phyloP scores from a whole-genome alignment of 2,888 invertebrate genomes.

The Macrosiphum euphorbiae region DNA sequence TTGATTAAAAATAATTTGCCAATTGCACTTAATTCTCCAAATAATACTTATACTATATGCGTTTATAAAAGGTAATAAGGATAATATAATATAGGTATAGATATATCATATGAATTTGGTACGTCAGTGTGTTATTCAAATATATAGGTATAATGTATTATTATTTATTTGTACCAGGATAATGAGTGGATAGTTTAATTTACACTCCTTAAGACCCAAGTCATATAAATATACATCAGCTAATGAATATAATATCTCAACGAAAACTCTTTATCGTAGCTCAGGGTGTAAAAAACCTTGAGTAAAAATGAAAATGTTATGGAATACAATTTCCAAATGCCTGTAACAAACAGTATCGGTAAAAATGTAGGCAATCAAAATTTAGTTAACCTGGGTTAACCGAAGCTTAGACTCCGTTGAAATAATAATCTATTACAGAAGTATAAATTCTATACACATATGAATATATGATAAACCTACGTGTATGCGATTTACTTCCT shows the following conservation, averaged over 20 bases:
- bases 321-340: neutral
- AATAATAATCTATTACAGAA: neutral
- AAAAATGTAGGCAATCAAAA: neutral
- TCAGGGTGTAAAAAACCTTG: neutral
- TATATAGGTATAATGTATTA: neutral
- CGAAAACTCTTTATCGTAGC: neutral
- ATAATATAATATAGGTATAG: neutral
- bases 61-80: neutral
- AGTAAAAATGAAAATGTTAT: neutral
- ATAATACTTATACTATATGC: neutral
- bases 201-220: neutral
- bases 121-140: neutral
- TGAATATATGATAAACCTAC: neutral
- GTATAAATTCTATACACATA: neutral
- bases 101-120: neutral
- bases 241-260: neutral
- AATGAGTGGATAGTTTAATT: neutral
- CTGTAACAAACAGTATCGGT: neutral
- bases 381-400: neutral
- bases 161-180: neutral
- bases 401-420: neutral
- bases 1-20: neutral
- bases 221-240: neutral
- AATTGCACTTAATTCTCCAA: neutral
- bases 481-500: neutral